These are phyloP conservation scores for Syngnathus scovelli DNA, from an alignment of 2,113 vertebrate species.

Conservation along the genomic window DNA sequence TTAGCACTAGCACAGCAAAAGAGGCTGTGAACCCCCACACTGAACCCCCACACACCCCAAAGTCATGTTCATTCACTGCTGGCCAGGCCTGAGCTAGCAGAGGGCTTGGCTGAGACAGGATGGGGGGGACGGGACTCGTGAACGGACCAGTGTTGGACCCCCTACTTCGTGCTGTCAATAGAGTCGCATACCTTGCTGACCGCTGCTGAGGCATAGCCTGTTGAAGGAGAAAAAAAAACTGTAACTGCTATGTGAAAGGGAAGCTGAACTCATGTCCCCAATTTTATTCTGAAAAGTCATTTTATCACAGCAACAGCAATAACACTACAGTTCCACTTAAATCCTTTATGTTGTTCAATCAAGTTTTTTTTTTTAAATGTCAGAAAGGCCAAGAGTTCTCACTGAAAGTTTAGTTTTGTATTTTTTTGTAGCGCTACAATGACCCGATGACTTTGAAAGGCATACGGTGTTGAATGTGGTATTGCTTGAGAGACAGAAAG, in stretches of 20 bases:
- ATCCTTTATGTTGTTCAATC: neutral
- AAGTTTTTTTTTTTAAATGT: neutral
- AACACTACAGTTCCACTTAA: neutral
- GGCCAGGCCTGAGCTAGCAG: neutral
- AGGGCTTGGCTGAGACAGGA: neutral
- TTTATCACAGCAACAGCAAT: neutral
- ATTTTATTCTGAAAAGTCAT: neutral
- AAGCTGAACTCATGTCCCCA: neutral
- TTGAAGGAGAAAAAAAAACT: neutral
- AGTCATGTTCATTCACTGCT: neutral
- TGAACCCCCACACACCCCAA: neutral
- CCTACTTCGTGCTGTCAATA: conserved; percentile 58
- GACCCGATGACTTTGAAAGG: neutral
- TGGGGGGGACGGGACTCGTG: conserved; percentile 19
- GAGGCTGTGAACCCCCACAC: neutral
- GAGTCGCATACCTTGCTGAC: conserved; percentile 60
- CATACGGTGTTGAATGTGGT: neutral
- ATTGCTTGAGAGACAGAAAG: neutral
- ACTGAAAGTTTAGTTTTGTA: too few relatives aligned
- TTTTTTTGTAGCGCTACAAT: too few relatives aligned
- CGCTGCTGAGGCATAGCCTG: conserved; percentile 42
- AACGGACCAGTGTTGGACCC: conserved; percentile 41
- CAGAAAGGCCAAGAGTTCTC: neutral
- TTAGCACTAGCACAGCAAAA: too few relatives aligned
- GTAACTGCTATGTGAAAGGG: neutral